Base-by-base conservation (phyloP, 2,888 invertebrate genomes). In the Thalpophila matura region DNA sequence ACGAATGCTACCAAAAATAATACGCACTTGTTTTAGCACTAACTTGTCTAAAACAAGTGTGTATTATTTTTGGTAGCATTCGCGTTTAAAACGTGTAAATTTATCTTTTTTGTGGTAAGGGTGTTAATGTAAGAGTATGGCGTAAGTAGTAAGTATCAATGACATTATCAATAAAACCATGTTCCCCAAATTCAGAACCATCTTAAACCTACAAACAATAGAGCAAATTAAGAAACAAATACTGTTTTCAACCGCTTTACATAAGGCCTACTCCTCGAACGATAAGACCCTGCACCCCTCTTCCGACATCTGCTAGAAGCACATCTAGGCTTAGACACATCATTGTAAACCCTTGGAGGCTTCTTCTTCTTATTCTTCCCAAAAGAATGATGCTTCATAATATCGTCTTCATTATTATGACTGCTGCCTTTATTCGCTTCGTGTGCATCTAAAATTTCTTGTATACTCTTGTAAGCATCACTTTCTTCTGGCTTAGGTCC, bases 401-500 rank as follows among this genome's bases (percentile, higher is more conserved):
- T 82, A 20, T 86, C 82, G 9, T 85, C 79, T 2, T 85, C 78
- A 4, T 38, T 20, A 4, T 64, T 71, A 4, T 61, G 18, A 43
- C 22, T 60, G 2, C 76, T 82, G 1, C 85, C 84, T 43, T 84
- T 82, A 53, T 91, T 92, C 0, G 86, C 87, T 81, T 93, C 91
- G 43, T 94, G 92, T 0, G 93, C 91, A 9, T 92, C 91, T 22
- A 93, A 66, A 43, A 93, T 93, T 12, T 93, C 92, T 60, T 92
- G 93, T 9, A 92, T 91, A 55, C 88, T 90, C 58, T 87, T 90
- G 49, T 90, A 92, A 1, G 87, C 86, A 3, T 89, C 86, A 3
- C 74, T 83, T 20, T 89, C 86, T 73, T 87, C 86, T n/a, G 86
- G 82, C 4, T 85, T 82, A 0, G 71, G 64, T 1, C 62, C 74